Conservation (phyloP, 2,113 vertebrate genomes). For the Myotis brandtii region DNA sequence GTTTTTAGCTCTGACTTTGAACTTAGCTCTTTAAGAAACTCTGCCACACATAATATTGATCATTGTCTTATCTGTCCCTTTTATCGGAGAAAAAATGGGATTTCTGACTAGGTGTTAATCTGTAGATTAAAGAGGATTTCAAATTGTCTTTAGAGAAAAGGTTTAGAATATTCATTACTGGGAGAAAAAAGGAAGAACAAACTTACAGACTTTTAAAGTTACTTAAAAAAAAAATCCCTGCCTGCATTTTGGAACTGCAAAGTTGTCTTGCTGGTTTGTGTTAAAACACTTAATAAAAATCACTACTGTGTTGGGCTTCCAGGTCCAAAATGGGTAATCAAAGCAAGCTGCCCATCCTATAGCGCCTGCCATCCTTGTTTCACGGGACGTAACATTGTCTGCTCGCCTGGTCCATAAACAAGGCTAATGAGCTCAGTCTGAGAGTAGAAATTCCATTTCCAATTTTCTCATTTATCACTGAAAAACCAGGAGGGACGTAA, state of each 20-base stretch:
- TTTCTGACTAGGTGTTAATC: slow-evolving; percentile 53
- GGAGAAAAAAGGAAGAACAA: slow-evolving; percentile 17
- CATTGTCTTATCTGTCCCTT: slow-evolving; percentile 52
- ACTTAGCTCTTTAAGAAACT: slow-evolving; percentile 47
- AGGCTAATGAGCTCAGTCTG: slow-evolving; percentile 18
- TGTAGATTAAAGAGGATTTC: slow-evolving; percentile 59
- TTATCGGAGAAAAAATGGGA: slow-evolving; percentile 40
- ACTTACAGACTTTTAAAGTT: slow-evolving; percentile 34
- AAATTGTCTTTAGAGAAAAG: slow-evolving; percentile 36
- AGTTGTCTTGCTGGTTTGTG: slow-evolving; percentile 40
- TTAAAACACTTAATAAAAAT: slow-evolving; percentile 69
- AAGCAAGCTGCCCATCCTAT: slow-evolving; percentile 26
- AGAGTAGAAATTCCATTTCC: background rate
- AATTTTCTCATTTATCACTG: slow-evolving; percentile 18
- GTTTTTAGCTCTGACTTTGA: slow-evolving; percentile 39
- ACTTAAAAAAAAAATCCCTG: background rate
- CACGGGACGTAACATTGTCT: background rate
- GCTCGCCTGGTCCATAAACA: background rate
- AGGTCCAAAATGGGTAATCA: slow-evolving; percentile 10
- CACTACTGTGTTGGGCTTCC: background rate
- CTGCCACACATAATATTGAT: background rate
- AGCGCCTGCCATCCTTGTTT: background rate
- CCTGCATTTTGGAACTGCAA: background rate
- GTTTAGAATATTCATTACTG: slow-evolving; percentile 38
- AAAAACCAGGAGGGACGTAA: background rate